Percentiles rank a stretch among this genome's conserved stretches.
These are phyloP conservation scores for Anas flavirostris DNA, from an alignment of 2,797 vertebrate species.

Conservation along the genomic window DNA sequence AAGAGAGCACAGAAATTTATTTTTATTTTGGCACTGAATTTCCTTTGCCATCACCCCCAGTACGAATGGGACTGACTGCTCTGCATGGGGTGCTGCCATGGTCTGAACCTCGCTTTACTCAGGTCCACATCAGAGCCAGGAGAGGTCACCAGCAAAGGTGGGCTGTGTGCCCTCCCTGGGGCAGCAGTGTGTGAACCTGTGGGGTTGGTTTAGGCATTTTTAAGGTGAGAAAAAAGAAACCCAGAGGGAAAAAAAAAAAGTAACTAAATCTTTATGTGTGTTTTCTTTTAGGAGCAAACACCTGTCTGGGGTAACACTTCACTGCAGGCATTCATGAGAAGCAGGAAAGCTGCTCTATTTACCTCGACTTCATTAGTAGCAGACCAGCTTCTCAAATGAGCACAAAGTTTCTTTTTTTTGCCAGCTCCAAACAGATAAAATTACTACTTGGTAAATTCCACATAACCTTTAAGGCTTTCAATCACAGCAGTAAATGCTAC, in stretches of 20 bases:
- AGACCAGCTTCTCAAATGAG: constrained; percentile 18
- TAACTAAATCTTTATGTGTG: background rate
- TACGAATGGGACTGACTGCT: background rate
- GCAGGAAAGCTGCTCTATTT: constrained; percentile 16
- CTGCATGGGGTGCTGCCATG: background rate
- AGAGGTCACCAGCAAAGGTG: background rate
- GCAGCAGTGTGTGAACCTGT: background rate
- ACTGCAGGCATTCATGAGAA: background rate
- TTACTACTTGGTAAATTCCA: constrained; percentile 50
- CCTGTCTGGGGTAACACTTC: constrained; percentile 5
- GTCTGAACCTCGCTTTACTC: background rate
- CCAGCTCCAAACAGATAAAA: constrained; percentile 47
- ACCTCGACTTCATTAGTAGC: constrained; percentile 39
- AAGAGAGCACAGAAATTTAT: background rate
- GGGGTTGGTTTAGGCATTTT: background rate
- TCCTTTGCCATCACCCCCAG: background rate
- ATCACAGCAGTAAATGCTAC: constrained; percentile 53
- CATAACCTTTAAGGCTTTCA: constrained; percentile 49
- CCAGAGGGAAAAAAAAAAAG: background rate
- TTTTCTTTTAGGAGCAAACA: background rate
- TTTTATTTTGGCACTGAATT: constrained; percentile 2
- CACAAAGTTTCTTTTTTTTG: constrained; percentile 2
- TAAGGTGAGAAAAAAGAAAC: constrained; percentile 1
- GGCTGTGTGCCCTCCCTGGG: background rate
- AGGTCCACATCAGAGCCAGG: background rate